phyloP scores from a whole-genome alignment of 2,797 vertebrate species.

The Pelobates cultripes region DNA sequence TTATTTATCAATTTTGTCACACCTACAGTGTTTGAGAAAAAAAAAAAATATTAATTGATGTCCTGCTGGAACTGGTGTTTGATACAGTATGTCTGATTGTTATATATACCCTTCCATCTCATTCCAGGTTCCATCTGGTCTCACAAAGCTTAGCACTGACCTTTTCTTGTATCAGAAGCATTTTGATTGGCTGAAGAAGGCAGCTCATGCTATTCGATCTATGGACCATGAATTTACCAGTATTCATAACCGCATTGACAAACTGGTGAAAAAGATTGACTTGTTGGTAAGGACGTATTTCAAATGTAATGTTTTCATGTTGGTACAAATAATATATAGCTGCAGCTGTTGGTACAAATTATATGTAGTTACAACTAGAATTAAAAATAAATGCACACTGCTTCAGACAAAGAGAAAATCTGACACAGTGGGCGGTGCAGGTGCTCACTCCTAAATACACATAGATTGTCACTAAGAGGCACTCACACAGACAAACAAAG shows the following conservation, averaged over 20 bases:
- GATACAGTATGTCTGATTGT: background rate
- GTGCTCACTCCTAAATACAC: too few relatives aligned
- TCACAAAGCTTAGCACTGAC: slow-evolving; percentile 53
- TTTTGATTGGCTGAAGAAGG: slow-evolving; percentile 66
- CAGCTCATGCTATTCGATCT: slow-evolving; percentile 58
- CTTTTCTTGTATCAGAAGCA: slow-evolving; percentile 56
- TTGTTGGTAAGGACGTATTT: slow-evolving; percentile 43
- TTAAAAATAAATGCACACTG: too few relatives aligned
- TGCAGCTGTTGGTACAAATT: background rate
- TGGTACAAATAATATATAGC: background rate
- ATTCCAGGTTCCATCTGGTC: slow-evolving; percentile 23
- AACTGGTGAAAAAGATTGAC: slow-evolving; percentile 57
- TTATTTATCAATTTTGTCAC: too few relatives aligned
- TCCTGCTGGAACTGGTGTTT: too few relatives aligned
- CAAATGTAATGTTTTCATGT: too few relatives aligned
- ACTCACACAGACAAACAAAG: too few relatives aligned
- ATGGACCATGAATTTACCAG: slow-evolving; percentile 64
- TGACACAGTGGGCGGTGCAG: too few relatives aligned
- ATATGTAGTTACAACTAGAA: background rate
- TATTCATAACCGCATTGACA: slow-evolving; percentile 56
- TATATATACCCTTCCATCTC: background rate
- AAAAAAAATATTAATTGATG: too few relatives aligned
- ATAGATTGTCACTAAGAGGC: too few relatives aligned
- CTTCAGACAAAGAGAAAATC: too few relatives aligned
- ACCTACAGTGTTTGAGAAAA: too few relatives aligned